Conservation (phyloP, 2,113 vertebrate genomes). For the Larimichthys polyactis region DNA sequence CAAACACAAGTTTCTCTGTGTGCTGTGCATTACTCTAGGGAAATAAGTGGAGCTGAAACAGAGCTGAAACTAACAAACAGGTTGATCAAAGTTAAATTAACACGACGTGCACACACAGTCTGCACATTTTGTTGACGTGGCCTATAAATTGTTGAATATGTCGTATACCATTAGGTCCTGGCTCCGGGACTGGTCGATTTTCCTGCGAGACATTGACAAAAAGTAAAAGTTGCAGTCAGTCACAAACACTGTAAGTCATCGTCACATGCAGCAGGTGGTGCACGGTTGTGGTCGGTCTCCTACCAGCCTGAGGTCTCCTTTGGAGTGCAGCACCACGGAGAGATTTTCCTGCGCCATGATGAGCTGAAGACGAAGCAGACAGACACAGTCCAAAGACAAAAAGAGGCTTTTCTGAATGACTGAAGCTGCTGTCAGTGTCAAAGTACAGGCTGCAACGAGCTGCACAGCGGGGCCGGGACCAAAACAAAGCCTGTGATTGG, state of each 20-base stretch:
- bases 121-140: neutral
- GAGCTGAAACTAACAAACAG: neutral
- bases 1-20: too few species aligned
- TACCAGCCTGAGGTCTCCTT: constrained; percentile 85
- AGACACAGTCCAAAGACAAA: fast-evolving
- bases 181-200: constrained; percentile 81
- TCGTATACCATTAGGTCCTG: constrained; percentile 75
- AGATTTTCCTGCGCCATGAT: constrained; percentile 83
- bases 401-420: fast-evolving
- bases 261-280: fast-evolving
- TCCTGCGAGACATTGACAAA: constrained; percentile 68
- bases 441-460: neutral
- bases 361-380: neutral
- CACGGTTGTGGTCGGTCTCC: neutral
- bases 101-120: neutral
- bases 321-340: constrained; percentile 78
- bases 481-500: constrained; percentile 75
- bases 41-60: neutral
- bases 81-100: neutral
- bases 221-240: neutral
- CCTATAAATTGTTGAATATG: neutral
- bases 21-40: too few species aligned
- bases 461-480: constrained; percentile 8
- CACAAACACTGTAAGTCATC: neutral
- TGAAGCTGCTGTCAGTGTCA: neutral